Percentiles rank a stretch among this genome's conserved stretches.
Evolutionary conservation across 2,113 vertebrate genomes (phyloP).

Genomic region (Neodontobutis hainanensis): DNA sequence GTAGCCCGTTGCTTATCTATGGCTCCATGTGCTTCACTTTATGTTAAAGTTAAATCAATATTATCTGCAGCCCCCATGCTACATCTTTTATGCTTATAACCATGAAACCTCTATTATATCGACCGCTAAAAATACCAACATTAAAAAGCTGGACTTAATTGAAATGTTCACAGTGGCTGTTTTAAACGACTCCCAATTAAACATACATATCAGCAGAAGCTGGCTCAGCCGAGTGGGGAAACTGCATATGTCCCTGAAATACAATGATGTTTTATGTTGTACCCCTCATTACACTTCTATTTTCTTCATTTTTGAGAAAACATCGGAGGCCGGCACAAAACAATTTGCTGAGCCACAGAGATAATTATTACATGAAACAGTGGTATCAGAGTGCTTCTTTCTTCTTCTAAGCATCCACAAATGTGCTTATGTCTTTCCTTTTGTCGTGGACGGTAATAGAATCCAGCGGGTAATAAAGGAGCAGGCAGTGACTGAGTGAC

Average conservation of each 20-base stretch:
- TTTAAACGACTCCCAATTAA: constrained; percentile 59
- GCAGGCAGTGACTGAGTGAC: constrained; percentile 19
- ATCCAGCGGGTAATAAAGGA: constrained; percentile 30
- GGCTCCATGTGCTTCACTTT: background rate
- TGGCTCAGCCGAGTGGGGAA: constrained; percentile 43
- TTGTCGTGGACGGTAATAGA: constrained; percentile 28
- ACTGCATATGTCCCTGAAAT: constrained; percentile 57
- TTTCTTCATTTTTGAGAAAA: constrained; percentile 52
- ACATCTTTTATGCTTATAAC: background rate
- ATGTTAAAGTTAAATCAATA: background rate
- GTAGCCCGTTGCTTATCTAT: too few relatives aligned
- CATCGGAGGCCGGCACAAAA: constrained; percentile 54
- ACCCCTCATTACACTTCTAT: constrained; percentile 61
- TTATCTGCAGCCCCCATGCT: too few relatives aligned
- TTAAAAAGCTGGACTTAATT: constrained; percentile 11
- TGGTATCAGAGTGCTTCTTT: constrained; percentile 25
- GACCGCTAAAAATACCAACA: background rate
- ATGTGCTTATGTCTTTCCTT: constrained; percentile 33
- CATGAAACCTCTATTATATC: too few relatives aligned
- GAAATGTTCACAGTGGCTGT: constrained; percentile 15
- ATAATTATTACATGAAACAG: constrained; percentile 63
- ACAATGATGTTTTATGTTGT: constrained; percentile 62
- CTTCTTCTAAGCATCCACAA: constrained; percentile 20
- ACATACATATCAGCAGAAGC: constrained; percentile 59
- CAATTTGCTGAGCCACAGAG: constrained; percentile 49